Evolutionary conservation across 2,797 vertebrate genomes (phyloP).

Genomic region (Hydrolagus colliei): DNA sequence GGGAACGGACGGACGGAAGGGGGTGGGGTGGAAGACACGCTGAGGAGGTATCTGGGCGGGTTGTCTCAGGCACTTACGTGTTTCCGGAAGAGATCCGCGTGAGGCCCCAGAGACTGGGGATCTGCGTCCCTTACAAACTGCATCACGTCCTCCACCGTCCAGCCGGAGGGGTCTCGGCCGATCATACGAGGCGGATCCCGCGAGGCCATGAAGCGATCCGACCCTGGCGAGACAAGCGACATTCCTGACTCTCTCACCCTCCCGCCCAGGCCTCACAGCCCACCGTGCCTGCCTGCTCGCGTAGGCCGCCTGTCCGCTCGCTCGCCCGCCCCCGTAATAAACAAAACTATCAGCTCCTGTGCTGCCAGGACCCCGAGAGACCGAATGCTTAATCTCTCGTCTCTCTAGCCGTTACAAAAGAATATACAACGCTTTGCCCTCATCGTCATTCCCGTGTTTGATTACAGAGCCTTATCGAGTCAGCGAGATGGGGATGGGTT

Average conservation of each 20-base stretch:
- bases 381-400: no score
- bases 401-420: no score
- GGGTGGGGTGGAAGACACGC: background rate
- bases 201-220: conserved; percentile 60
- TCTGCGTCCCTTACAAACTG: conserved; percentile 86
- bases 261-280: background rate
- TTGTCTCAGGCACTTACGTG: conserved; percentile 63
- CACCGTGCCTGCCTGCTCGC: background rate
- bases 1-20: no score
- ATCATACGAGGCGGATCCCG: conserved; percentile 59
- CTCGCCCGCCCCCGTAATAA: conserved; percentile 45
- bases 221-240: conserved; percentile 51
- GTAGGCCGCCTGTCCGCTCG: conserved; percentile 51
- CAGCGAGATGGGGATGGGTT: no score
- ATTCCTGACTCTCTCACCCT: background rate
- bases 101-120: conserved; percentile 78
- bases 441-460: no score
- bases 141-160: conserved; percentile 94
- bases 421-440: no score
- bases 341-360: conserved; percentile 21
- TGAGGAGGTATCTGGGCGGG: background rate
- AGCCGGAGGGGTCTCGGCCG: conserved; percentile 75
- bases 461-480: no score
- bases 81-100: conserved; percentile 94
- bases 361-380: conserved; percentile 43